Evolutionary conservation across 2,113 vertebrate species (phyloP).

Genomic region (Salvator merianae): DNA sequence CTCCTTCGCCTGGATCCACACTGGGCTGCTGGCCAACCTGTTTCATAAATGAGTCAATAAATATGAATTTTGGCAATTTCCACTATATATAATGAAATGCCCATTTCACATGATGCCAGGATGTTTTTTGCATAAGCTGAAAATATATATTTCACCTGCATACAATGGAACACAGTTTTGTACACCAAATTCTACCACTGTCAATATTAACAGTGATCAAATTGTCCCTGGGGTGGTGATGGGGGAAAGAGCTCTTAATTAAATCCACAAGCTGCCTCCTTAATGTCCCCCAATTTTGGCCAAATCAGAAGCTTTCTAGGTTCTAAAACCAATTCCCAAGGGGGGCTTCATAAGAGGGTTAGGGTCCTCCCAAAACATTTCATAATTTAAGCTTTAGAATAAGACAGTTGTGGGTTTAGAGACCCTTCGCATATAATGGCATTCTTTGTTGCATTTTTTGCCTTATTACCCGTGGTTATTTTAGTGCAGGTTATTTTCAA

Average conservation of each 20-base stretch:
- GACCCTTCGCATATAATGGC: neutral
- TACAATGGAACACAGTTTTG: neutral
- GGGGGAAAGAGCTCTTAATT: neutral
- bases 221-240: too few relatives aligned
- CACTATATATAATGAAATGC: neutral
- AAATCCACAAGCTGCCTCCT: neutral
- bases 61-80: neutral
- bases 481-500: neutral
- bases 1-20: too few relatives aligned
- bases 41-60: neutral
- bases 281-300: neutral
- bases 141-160: neutral
- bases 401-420: neutral
- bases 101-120: too few relatives aligned
- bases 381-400: neutral
- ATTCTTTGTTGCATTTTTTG: neutral
- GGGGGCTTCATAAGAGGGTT: neutral
- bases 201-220: neutral
- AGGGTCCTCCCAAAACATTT: neutral
- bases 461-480: neutral
- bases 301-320: neutral
- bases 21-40: too few relatives aligned
- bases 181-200: neutral
- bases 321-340: neutral
- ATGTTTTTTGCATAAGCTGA: neutral